Conservation (phyloP, 2,113 vertebrate genomes). For the Ornithorhynchus anatinus region DNA sequence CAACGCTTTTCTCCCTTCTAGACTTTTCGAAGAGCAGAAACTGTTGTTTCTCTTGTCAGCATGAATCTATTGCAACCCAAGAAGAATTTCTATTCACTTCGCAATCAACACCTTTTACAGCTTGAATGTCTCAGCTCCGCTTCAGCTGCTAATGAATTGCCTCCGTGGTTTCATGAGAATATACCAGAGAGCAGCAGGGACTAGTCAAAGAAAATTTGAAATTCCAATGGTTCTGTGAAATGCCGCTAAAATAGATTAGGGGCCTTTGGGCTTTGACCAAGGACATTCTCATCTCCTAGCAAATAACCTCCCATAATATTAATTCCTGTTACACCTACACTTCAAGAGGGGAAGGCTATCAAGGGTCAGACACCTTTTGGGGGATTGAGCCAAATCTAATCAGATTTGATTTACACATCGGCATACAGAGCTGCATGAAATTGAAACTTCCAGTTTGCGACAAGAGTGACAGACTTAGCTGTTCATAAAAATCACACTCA, state of each 20-base stretch:
- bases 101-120: background rate
- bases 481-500: background rate
- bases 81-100: background rate
- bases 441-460: background rate
- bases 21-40: too few relatives aligned
- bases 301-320: background rate
- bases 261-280: background rate
- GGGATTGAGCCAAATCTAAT: background rate
- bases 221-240: background rate
- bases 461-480: background rate
- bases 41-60: too few relatives aligned
- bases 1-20: too few relatives aligned
- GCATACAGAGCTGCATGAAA: background rate
- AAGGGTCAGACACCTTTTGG: background rate
- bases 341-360: background rate
- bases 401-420: background rate
- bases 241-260: background rate
- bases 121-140: background rate
- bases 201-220: background rate
- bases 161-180: background rate
- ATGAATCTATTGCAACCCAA: too few relatives aligned
- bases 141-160: background rate
- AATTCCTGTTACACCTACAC: background rate
- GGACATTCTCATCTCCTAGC: background rate
- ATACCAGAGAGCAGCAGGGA: background rate